phyloP scores from a whole-genome alignment of 1,140 invertebrate species.

The Metaphire vulgaris region DNA sequence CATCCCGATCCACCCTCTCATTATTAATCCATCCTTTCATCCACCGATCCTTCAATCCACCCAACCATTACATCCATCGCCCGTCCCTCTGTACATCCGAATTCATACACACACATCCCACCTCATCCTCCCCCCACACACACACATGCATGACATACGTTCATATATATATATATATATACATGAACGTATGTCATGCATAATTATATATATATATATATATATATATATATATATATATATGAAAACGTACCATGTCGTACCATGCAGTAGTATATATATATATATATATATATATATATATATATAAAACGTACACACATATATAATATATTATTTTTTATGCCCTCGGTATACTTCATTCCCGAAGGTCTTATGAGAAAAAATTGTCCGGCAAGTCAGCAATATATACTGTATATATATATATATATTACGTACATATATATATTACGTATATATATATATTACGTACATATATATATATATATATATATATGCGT shows the following conservation, averaged over 20 bases:
- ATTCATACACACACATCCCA: not conserved
- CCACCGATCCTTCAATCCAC: too few species aligned
- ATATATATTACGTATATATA: constrained; percentile 1
- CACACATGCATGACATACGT: not conserved
- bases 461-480: not conserved
- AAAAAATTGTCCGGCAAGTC: too few species aligned
- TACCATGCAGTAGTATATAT: too few species aligned
- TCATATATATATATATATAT: not conserved
- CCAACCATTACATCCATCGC: too few species aligned
- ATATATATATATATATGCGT: not conserved
- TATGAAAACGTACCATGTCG: not conserved
- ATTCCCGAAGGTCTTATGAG: too few species aligned
- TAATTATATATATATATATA: too few species aligned
- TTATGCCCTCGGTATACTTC: too few species aligned
- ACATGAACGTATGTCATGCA: not conserved
- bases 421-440: not conserved
- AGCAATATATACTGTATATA: not conserved
- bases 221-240: not conserved
- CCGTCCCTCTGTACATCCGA: too few species aligned
- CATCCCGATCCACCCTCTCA: too few species aligned
- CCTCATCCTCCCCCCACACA: too few species aligned
- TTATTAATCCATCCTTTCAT: too few species aligned
- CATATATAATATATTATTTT: not conserved
- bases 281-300: not conserved
- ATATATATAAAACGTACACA: not conserved